Evolutionary conservation across 1,140 invertebrate genomes (phyloP), one percentile per base, ranked within the genome.

Genomic region (Periplaneta americana): DNA sequence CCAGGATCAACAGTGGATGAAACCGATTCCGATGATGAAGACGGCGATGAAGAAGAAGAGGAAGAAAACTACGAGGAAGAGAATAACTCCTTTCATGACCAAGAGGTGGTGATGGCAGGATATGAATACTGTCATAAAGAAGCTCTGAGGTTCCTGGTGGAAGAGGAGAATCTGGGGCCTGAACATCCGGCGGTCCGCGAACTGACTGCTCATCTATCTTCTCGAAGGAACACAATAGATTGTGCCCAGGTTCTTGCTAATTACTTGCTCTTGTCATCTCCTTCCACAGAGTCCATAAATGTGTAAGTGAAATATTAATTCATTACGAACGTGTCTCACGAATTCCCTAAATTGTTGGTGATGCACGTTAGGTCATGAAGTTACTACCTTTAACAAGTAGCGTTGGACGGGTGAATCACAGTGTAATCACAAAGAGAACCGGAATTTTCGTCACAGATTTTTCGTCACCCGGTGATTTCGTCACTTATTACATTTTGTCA

Each of bases 131-230:
- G 88, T 82, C 83, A 87, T 9, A 78, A 85, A 28, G 88, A 89
- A 80, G 85, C 88, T 3, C 74, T 89, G 2, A 85, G 87, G 77
- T 89, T 88, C 80, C 85, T 89, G 32, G 84, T 88, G 6, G 87
- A 88, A 83, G 85, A 88, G n/a, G 88, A 89, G 75, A 87, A 87
- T 2, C 83, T 89, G 31, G 84, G 86, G 18, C 83, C 84, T 31
- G 85, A 87, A 82, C 87, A 89, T 85, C 88, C 88, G 11, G 88
- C 87, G 2, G 86, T 89, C 66, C 32, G 88, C 2, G 87, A 87
- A 6, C 86, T 89, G 84, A 88, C 87, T 80, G 86, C 82, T 80
- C 87, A 89, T 79, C 84, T 89, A 37, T 84, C 87, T 9, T 78
- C 85, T n/a, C 88, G 88, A 74, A 87, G 86, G 81, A 57, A 28